Percentiles rank a stretch among this genome's conserved stretches.
These are phyloP conservation scores for Parnassius smintheus DNA, from an alignment of 2,888 invertebrate species.

Conservation along the genomic window DNA sequence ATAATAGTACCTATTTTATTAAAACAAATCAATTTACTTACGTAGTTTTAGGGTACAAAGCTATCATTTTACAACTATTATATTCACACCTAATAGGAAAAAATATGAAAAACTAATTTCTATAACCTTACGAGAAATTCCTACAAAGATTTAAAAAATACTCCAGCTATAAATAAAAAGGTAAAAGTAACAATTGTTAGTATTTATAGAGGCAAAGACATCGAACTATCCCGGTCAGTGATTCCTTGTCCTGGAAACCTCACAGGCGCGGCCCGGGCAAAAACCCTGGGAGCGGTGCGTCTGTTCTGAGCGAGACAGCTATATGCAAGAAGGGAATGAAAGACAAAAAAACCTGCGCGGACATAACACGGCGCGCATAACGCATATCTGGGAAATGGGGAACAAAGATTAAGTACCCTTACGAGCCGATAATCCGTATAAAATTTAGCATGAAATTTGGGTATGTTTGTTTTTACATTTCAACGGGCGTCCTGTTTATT, in stretches of 20 bases:
- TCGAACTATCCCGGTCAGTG: conserved; percentile 28
- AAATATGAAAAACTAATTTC: background rate
- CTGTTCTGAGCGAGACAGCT: conserved; percentile 55
- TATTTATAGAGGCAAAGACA: conserved; percentile 26
- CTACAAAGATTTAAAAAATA: background rate
- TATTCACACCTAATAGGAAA: no score
- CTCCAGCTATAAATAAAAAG: conserved; percentile 4
- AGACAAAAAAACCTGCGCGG: conserved; percentile 60
- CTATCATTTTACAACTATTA: no score
- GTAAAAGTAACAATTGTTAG: conserved; percentile 25
- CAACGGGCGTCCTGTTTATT: no score
- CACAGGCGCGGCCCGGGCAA: conserved; percentile 41
- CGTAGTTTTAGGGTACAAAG: no score
- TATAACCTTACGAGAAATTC: background rate
- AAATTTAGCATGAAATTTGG: background rate
- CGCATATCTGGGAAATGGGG: conserved; percentile 60
- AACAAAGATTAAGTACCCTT: conserved; percentile 43
- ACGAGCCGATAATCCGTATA: conserved; percentile 23
- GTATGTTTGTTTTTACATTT: no score
- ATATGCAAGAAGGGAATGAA: conserved; percentile 42
- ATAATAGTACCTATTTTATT: no score
- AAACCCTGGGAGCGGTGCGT: conserved; percentile 59
- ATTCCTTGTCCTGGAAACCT: conserved; percentile 31
- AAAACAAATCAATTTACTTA: no score
- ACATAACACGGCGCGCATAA: conserved; percentile 61